phyloP scores from a whole-genome alignment of 1,140 invertebrate species.

The Brachionus manjavacas region DNA sequence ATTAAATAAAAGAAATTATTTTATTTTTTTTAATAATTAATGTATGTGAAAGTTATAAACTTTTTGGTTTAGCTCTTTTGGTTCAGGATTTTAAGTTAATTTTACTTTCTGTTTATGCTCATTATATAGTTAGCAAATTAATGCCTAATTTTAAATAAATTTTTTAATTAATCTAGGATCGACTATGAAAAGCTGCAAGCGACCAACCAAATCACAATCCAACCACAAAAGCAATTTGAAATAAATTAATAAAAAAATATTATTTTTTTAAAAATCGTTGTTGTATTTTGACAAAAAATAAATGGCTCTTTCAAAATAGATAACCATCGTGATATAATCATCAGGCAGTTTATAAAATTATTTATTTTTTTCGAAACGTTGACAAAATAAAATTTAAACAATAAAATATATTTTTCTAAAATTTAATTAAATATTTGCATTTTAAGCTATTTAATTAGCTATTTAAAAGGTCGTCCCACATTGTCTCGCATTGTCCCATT shows the following conservation, averaged over 20 bases:
- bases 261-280: background rate
- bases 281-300: background rate
- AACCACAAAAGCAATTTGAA: background rate
- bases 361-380: background rate
- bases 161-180: conserved; percentile 7
- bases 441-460: background rate
- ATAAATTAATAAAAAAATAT: background rate
- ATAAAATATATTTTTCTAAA: background rate
- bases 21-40: background rate
- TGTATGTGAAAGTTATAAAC: background rate
- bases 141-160: background rate
- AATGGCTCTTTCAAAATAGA: background rate
- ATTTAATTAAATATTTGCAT: background rate
- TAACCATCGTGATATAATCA: background rate
- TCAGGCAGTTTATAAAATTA: background rate
- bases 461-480: background rate
- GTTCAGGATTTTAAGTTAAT: background rate
- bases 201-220: background rate
- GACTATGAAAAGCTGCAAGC: background rate
- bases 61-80: background rate
- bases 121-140: background rate
- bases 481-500: conserved; percentile 1
- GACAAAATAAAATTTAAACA: background rate
- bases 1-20: background rate
- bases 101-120: background rate